Base-by-base conservation (phyloP, 2,888 invertebrate genomes). In the Nymphalis urticae region DNA sequence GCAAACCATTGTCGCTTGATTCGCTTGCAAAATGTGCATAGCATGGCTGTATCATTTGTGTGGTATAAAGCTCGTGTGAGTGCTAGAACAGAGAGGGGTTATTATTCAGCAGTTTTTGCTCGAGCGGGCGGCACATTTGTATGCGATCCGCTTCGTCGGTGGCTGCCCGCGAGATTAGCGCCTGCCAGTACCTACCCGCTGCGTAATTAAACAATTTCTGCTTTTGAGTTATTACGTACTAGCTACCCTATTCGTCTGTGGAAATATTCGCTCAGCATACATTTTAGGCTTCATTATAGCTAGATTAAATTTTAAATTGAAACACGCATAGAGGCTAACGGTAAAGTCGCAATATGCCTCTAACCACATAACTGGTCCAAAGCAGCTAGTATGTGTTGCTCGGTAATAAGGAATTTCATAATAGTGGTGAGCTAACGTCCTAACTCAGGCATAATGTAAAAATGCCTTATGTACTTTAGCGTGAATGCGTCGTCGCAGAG, bases 91-190 rank as follows among this genome's bases (percentile, higher is more conserved):
- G 82, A 80, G 82, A 83, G 82, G 83, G 84, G 83, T 85, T 85
- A 85, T 90, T 89, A 89, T 86, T 88, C 88, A 88, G 88, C 87
- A 87, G 85, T 90, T 90, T 90, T 89, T 90, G 83, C 85, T 75
- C 76, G 77, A 79, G 77, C 81, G 80, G 80, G 79, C 81, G 85
- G 85, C 82, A 82, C 86, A 89, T 90, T 90, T 89, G 88, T 90
- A 89, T 90, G 88, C 87, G 85, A 87, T 90, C 85, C 89, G 88
- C 86, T 87, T 81, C 83, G 84, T 85, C 84, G 85, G 79, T 80
- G 83, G 84, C 82, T 83, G 85, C 79, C 84, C 81, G 84, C 82
- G 85, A 88, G 87, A 90, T 90, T 88, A 89, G 88, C 85, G 85
- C 82, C 83, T 84, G 81, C 81, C 80, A 72, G 70, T 66, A 73